Base-by-base conservation (phyloP, 2,888 invertebrate genomes). In the Hypercompe scribonia region DNA sequence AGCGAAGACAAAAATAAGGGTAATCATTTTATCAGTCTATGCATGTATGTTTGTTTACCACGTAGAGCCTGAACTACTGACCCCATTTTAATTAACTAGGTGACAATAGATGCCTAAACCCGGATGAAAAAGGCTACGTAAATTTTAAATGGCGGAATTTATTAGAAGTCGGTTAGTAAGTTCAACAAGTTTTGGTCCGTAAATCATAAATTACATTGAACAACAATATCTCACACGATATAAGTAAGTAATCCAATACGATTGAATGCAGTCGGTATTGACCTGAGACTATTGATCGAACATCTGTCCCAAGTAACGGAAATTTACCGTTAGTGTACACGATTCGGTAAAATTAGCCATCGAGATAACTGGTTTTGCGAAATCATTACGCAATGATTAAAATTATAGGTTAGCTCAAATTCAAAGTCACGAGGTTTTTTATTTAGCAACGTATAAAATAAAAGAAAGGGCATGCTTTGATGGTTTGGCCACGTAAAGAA, bases 251-350 rank as follows among this genome's bases (percentile, higher is more conserved):
- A 84, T 71, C 68, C 70, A 79, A 84, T 82, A 84, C 64, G 61
- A 39, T 77, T 74, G 74, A 68, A 71, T 75, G 50, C 66, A 34
- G 28, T 65, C 74, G 68, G 70, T 79, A 76, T 79, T 68, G 79
- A 77, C 78, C 65, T 61, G 68, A 70, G 64, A 79, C 72, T 75
- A 72, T 79, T 74, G 72, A 74, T 63, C 70, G 36, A 64, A 70
- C 84, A 83, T 81, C 85, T 84, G 84, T 67, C 76, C n/a, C 28
- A 3, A 39, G 68, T 83, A 84, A 84, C 84, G 82, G 84, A 73
- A 74, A 10, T 71, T 69, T 71, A 77, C 82, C 74, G 85, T 80
- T 84, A 81, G 21, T 70, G 68, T 50, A 64, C 71, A 71, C 68
- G 63, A 72, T 79, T 74, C 77, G 75, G 79, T 77, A 74, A 78